Percentiles rank a stretch among this genome's conserved stretches.
phyloP scores from a whole-genome alignment of 2,888 invertebrate species.

The Andricus curvator region DNA sequence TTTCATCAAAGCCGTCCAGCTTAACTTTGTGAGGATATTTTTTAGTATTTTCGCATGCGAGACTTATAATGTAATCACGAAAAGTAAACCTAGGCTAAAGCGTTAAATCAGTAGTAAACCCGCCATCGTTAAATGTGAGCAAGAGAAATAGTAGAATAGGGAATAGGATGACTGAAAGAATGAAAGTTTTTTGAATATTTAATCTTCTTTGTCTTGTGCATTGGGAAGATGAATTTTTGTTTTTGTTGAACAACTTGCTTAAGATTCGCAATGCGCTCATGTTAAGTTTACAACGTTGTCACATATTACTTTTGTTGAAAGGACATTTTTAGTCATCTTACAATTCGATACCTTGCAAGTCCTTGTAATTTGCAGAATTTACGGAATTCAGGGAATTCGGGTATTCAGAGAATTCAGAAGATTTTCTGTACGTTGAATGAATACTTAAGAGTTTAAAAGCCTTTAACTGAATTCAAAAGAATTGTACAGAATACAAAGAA shows the following conservation, averaged over 20 bases:
- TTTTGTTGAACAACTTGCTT: background rate
- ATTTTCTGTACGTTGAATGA: too few species aligned
- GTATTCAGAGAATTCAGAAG: too few species aligned
- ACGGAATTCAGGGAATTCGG: too few species aligned
- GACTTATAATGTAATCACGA: conserved; percentile 50
- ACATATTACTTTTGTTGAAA: background rate
- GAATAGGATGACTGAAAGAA: background rate
- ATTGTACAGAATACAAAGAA: too few species aligned
- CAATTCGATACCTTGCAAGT: background rate
- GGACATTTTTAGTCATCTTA: background rate
- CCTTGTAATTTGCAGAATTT: too few species aligned
- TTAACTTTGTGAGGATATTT: conserved; percentile 77
- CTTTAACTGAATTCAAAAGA: too few species aligned
- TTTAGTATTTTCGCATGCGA: conserved; percentile 76
- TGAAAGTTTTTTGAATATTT: background rate
- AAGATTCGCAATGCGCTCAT: background rate
- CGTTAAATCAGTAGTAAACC: conserved; percentile 15
- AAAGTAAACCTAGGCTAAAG: conserved; percentile 49
- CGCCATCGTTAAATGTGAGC: conserved; percentile 20
- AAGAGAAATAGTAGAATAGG: conserved; percentile 30
- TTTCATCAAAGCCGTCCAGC: conserved; percentile 78
- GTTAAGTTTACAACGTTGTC: background rate
- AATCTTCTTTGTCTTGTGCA: background rate
- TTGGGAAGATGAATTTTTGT: background rate
- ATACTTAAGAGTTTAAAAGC: too few species aligned